Evolutionary conservation across 2,797 vertebrate genomes (phyloP).

Genomic region (Rousettus madagascariensis): DNA sequence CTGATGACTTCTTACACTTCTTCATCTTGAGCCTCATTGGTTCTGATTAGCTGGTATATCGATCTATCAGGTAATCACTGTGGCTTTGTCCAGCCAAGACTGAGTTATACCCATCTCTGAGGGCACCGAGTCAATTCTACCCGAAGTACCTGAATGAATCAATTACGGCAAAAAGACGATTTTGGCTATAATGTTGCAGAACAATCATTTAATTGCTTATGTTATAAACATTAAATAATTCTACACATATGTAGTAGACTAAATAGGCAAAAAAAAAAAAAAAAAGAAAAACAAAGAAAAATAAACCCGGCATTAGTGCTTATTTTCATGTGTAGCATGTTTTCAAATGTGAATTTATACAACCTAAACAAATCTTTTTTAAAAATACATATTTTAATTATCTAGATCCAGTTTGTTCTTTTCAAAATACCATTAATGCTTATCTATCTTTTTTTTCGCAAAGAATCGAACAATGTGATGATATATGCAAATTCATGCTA

Average conservation of each 20-base stretch:
- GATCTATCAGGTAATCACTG: conserved; percentile 18
- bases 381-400: background rate
- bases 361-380: background rate
- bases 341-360: conserved; percentile 45
- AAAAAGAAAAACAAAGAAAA: conserved; percentile 19
- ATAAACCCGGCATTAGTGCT: background rate
- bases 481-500: background rate
- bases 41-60: background rate
- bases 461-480: background rate
- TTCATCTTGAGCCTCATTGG: background rate
- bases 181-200: background rate
- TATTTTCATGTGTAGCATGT: background rate
- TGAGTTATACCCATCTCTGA: background rate
- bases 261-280: background rate
- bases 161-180: background rate
- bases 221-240: conserved; percentile 38
- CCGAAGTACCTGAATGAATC: background rate
- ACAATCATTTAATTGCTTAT: background rate
- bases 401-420: background rate
- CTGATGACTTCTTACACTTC: background rate
- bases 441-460: background rate
- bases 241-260: background rate
- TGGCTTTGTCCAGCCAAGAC: background rate
- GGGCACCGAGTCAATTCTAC: background rate
- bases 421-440: background rate